Conservation (phyloP, 2,797 vertebrate species). For the Mormyrops boulengeri region DNA sequence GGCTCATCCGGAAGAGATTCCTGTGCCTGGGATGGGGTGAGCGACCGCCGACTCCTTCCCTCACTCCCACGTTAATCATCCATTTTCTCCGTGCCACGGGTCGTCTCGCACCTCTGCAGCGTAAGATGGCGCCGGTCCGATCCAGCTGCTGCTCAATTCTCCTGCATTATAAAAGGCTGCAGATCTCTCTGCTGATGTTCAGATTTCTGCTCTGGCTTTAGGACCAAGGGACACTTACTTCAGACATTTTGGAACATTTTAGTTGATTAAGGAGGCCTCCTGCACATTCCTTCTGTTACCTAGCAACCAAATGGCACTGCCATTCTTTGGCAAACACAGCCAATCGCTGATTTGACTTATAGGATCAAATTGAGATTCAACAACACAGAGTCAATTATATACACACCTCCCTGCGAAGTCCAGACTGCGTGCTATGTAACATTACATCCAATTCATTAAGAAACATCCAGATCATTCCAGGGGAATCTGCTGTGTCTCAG, state of each 20-base stretch:
- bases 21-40: constrained; percentile 98
- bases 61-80: not conserved
- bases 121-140: not conserved
- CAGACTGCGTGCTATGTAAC: not conserved
- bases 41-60: constrained; percentile 35
- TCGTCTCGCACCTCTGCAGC: not conserved
- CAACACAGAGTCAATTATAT: not conserved
- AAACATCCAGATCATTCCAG: not conserved
- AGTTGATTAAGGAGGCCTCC: constrained; percentile 68
- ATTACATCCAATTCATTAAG: not conserved
- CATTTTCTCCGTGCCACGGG: not conserved
- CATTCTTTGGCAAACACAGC: constrained; percentile 31
- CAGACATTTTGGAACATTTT: constrained; percentile 53
- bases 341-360: not conserved
- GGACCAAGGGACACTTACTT: constrained; percentile 35
- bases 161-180: not conserved
- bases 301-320: constrained; percentile 76
- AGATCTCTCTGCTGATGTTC: not conserved
- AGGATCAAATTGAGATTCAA: not conserved
- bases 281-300: constrained; percentile 71
- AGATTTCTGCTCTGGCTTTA: not conserved
- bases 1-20: constrained; percentile 96
- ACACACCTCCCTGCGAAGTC: not conserved
- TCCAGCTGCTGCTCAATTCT: not conserved
- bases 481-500: not conserved